phyloP scores from a whole-genome alignment of 1,140 invertebrate genomes.

The Pemphigus obesinymphae region DNA sequence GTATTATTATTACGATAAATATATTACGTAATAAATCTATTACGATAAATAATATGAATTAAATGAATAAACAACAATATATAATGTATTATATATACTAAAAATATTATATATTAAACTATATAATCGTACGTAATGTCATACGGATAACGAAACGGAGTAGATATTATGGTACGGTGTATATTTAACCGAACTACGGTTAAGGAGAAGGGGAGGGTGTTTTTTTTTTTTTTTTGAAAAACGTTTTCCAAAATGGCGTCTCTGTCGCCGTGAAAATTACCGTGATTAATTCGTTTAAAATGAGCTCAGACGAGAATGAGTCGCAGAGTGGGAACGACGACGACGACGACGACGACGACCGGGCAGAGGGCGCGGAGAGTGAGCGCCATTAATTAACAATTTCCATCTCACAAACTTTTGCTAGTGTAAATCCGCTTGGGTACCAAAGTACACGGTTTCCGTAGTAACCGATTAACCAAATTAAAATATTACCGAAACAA shows the following conservation, averaged over 20 bases:
- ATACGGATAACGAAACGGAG: background rate
- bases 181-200: background rate
- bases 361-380: background rate
- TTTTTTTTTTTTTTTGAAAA: slow-evolving; percentile 31
- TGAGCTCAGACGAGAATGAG: slow-evolving; percentile 15
- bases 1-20: too few species aligned
- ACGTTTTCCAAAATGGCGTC: slow-evolving; percentile 26
- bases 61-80: too few species aligned
- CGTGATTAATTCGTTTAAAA: slow-evolving; percentile 38
- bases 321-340: background rate
- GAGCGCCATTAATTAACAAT: slow-evolving; percentile 42
- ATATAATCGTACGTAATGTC: too few species aligned
- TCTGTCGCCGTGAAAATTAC: background rate
- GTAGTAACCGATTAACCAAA: slow-evolving; percentile 41
- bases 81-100: too few species aligned
- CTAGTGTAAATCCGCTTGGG: slow-evolving; percentile 36
- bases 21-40: too few species aligned
- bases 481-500: slow-evolving; percentile 39
- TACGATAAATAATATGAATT: too few species aligned
- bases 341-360: background rate
- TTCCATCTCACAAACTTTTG: slow-evolving; percentile 39
- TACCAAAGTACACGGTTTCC: slow-evolving; percentile 40
- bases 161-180: background rate
- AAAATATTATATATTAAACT: too few species aligned
- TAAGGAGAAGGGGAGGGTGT: too few species aligned